phyloP scores from a whole-genome alignment of 2,888 invertebrate species.

The Laspeyria flexula region DNA sequence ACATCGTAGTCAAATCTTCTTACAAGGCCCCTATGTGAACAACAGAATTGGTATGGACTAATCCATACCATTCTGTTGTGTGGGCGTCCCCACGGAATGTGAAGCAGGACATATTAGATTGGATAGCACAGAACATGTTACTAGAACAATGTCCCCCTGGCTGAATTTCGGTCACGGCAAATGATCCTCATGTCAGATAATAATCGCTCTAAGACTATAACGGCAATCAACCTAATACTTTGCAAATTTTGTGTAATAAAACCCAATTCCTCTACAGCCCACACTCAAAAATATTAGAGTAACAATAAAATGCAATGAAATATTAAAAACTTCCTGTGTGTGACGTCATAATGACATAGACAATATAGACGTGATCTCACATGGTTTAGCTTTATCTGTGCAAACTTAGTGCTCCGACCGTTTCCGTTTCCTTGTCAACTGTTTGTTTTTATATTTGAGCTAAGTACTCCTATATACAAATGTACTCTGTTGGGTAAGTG shows the following conservation, averaged over 20 bases:
- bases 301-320: slow-evolving; percentile 43
- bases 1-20: not conserved
- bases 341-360: slow-evolving; percentile 27
- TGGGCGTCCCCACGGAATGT: not conserved
- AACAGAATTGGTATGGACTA: too few species aligned
- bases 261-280: slow-evolving; percentile 23
- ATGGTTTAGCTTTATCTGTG: slow-evolving; percentile 29
- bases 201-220: too few species aligned
- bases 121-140: not conserved
- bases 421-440: slow-evolving; percentile 40
- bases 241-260: not conserved
- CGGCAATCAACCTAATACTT: too few species aligned
- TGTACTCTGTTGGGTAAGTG: too few species aligned
- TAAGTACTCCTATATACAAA: too few species aligned
- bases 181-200: too few species aligned
- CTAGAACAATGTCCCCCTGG: too few species aligned
- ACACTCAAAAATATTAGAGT: slow-evolving; percentile 21
- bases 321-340: slow-evolving; percentile 32
- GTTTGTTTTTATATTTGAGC: slow-evolving; percentile 10
- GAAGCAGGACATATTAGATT: not conserved
- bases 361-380: slow-evolving; percentile 34
- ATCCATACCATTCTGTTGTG: not conserved
- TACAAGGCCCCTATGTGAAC: too few species aligned
- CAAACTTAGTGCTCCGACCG: slow-evolving; percentile 29
- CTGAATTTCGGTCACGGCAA: too few species aligned